A percentile compares a stretch with the other conserved stretches of the same genome.
These are phyloP conservation scores for Equus quagga DNA, from an alignment of 2,113 vertebrate species.

Conservation along the genomic window DNA sequence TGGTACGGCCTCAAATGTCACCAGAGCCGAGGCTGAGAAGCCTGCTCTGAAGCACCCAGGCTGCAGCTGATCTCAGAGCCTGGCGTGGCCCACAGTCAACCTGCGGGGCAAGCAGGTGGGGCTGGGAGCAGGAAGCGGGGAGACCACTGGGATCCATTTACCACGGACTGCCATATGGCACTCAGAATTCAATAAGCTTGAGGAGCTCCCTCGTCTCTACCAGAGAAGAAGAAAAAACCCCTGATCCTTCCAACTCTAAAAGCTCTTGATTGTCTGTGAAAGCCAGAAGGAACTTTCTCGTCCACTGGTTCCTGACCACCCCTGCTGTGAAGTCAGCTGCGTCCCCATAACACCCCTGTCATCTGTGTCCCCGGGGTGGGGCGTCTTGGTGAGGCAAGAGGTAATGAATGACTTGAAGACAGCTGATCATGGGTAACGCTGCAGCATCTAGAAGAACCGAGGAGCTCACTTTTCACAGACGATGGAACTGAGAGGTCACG, in stretches of 20 bases:
- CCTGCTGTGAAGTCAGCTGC: not conserved
- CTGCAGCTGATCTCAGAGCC: slow-evolving; percentile 78
- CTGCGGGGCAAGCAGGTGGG: accelerated
- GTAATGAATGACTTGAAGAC: not conserved
- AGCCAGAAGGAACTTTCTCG: not conserved
- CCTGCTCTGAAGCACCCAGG: slow-evolving; percentile 33
- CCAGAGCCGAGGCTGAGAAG: accelerated
- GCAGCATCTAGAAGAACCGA: accelerated
- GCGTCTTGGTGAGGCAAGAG: not conserved
- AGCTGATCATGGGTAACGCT: too few relatives aligned
- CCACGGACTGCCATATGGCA: not conserved
- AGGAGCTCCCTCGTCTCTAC: not conserved
- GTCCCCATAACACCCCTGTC: accelerated
- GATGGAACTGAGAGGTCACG: accelerated
- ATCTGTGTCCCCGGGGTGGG: accelerated
- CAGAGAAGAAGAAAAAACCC: not conserved
- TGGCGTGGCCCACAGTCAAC: slow-evolving; percentile 78
- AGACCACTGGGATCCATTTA: slow-evolving; percentile 70
- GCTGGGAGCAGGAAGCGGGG: not conserved
- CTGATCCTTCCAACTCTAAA: not conserved
- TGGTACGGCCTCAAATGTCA: accelerated
- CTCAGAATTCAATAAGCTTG: slow-evolving; percentile 36
- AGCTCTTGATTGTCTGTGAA: not conserved
- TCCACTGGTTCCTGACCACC: not conserved
- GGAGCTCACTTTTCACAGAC: not conserved